phyloP scores from a whole-genome alignment of 2,888 invertebrate species.

The Netelia virgata region DNA sequence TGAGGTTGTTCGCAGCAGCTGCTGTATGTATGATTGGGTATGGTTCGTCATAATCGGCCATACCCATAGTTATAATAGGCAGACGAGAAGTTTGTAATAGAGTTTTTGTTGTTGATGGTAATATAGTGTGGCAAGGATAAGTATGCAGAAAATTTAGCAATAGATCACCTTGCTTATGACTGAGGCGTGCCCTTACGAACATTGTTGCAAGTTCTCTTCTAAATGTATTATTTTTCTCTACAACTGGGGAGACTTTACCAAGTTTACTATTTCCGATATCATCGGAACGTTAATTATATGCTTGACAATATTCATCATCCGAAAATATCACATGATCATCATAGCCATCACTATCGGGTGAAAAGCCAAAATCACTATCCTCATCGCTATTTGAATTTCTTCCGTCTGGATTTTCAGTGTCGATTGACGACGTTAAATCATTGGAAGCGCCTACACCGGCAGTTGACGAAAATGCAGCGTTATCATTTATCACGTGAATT shows the following conservation, averaged over 20 bases:
- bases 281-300: constrained; percentile 1
- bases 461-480: constrained; percentile 5
- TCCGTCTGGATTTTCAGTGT: background rate
- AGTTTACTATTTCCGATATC: background rate
- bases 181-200: constrained; percentile 11
- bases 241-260: constrained; percentile 1
- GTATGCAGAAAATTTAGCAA: constrained; percentile 27
- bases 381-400: constrained; percentile 14
- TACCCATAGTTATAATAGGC: constrained; percentile 4
- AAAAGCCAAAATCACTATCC: constrained; percentile 12
- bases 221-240: constrained; percentile 11
- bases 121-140: constrained; percentile 14
- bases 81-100: constrained; percentile 30
- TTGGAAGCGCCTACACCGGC: background rate
- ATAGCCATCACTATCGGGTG: constrained; percentile 18
- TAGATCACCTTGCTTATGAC: constrained; percentile 48
- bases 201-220: constrained; percentile 22
- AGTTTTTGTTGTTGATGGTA: constrained; percentile 42
- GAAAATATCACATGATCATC: constrained; percentile 14
- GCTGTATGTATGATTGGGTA: background rate
- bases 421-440: background rate
- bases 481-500: constrained; percentile 16
- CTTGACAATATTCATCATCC: constrained; percentile 31
- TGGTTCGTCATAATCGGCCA: background rate
- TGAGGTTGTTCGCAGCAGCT: constrained; percentile 2